phyloP scores from a whole-genome alignment of 2,888 invertebrate genomes.

The Drosophila affinis region DNA sequence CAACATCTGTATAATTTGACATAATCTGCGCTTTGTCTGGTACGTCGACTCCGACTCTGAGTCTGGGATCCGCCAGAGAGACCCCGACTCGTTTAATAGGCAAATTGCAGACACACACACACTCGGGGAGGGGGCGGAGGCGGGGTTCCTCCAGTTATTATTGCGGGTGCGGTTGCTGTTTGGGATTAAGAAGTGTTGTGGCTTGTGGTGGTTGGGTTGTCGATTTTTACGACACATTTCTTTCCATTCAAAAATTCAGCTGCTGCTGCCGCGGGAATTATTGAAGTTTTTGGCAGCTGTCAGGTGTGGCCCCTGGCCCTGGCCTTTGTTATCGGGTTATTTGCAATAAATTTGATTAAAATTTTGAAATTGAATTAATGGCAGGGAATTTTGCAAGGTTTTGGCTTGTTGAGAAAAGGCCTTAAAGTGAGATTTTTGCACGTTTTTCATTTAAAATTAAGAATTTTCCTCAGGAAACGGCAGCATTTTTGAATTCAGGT shows the following conservation, averaged over 20 bases:
- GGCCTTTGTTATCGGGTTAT: not conserved
- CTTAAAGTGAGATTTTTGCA: not conserved
- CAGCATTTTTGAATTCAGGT: not conserved
- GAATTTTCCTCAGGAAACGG: no score
- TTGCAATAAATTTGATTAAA: slow-evolving; percentile 22
- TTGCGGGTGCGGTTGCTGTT: slow-evolving; percentile 37
- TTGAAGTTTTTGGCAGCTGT: slow-evolving; percentile 44
- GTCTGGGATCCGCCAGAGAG: not conserved
- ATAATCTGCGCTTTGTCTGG: slow-evolving; percentile 73
- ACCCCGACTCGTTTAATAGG: slow-evolving; percentile 31
- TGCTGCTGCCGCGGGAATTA: slow-evolving; percentile 42
- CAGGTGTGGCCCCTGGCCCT: slow-evolving; percentile 33
- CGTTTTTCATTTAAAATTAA: no score
- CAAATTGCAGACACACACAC: slow-evolving; percentile 30
- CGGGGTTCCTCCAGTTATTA: slow-evolving; percentile 22
- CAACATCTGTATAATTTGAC: slow-evolving; percentile 71
- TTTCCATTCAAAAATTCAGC: slow-evolving; percentile 27
- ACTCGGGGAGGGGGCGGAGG: no score
- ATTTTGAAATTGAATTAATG: not conserved
- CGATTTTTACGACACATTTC: slow-evolving; percentile 38
- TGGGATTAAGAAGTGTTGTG: slow-evolving; percentile 58
- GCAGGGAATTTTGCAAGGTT: no score
- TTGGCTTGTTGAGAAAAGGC: no score
- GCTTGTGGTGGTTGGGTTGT: slow-evolving; percentile 5
- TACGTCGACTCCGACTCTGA: slow-evolving; percentile 11